These are phyloP conservation scores for Thalassoma bifasciatum DNA, from an alignment of 2,113 vertebrate species.

Conservation along the genomic window DNA sequence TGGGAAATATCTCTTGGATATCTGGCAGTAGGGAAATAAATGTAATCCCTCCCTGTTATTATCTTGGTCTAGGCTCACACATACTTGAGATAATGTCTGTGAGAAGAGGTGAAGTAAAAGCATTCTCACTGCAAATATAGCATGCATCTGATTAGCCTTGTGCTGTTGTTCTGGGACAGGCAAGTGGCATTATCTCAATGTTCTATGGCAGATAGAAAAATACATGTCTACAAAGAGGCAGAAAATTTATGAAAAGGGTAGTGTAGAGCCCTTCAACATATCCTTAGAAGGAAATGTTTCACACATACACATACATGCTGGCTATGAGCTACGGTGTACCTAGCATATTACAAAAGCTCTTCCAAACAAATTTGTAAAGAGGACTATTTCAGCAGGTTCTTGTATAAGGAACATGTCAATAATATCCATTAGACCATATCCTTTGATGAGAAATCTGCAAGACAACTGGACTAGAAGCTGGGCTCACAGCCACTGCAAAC, in stretches of 20 bases:
- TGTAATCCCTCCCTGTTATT: slow-evolving; percentile 50
- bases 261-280: slow-evolving; percentile 3
- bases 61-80: slow-evolving; percentile 46
- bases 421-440: no score
- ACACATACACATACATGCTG: neutral
- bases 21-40: slow-evolving; percentile 61
- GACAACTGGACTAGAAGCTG: no score
- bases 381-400: no score
- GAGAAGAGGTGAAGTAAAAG: slow-evolving; percentile 27
- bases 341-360: no score
- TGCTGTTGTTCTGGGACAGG: slow-evolving; percentile 41
- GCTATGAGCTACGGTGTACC: neutral
- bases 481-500: no score
- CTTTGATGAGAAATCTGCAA: no score
- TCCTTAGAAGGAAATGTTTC: slow-evolving; percentile 11
- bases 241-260: neutral
- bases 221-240: neutral
- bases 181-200: slow-evolving; percentile 45
- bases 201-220: slow-evolving; percentile 52
- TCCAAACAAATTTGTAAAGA: no score
- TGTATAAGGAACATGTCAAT: no score
- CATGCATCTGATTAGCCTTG: slow-evolving; percentile 66
- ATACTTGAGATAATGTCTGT: slow-evolving; percentile 46
- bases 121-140: slow-evolving; percentile 48
- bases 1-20: slow-evolving; percentile 58